A percentile compares a stretch with the other conserved stretches of the same genome.
phyloP scores from a whole-genome alignment of 2,797 vertebrate genomes.

The Micropoecilia bifurca region DNA sequence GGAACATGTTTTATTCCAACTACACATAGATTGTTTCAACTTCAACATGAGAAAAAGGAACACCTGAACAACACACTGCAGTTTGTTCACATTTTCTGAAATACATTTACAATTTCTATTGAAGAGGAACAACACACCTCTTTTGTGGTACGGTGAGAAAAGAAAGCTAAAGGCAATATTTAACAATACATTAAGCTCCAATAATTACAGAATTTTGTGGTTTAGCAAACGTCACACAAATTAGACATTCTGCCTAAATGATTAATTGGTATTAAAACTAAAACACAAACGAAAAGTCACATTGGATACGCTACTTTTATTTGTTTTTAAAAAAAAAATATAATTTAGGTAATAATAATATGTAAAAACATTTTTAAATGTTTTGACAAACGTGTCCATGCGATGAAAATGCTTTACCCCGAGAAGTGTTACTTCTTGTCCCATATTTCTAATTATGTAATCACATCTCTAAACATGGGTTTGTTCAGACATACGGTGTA shows the following conservation, averaged over 20 bases:
- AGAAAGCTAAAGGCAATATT: not conserved
- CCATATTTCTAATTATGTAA: slow-evolving; percentile 68
- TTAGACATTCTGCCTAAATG: not conserved
- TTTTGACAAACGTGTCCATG: slow-evolving; percentile 31
- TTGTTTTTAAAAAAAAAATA: too few species aligned
- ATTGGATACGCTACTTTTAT: not conserved
- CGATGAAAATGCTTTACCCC: slow-evolving; percentile 39
- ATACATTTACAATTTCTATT: slow-evolving; percentile 18
- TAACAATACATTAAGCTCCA: not conserved
- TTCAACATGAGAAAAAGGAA: not conserved
- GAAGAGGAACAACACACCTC: not conserved
- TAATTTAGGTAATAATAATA: too few species aligned
- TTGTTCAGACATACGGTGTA: slow-evolving; percentile 35
- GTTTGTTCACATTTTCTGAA: not conserved
- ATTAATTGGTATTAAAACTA: not conserved
- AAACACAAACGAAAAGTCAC: not conserved
- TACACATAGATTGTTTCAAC: not conserved
- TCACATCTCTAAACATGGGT: slow-evolving; percentile 46
- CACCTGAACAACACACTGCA: not conserved
- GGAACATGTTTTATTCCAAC: not conserved
- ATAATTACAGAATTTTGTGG: not conserved
- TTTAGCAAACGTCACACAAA: not conserved
- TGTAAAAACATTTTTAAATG: not conserved
- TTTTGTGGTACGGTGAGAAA: not conserved
- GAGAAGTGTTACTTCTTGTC: slow-evolving; percentile 53